Evolutionary conservation across 2,113 vertebrate genomes (phyloP), one percentile per base, ranked within the genome.

Genomic region (Camelus bactrianus): DNA sequence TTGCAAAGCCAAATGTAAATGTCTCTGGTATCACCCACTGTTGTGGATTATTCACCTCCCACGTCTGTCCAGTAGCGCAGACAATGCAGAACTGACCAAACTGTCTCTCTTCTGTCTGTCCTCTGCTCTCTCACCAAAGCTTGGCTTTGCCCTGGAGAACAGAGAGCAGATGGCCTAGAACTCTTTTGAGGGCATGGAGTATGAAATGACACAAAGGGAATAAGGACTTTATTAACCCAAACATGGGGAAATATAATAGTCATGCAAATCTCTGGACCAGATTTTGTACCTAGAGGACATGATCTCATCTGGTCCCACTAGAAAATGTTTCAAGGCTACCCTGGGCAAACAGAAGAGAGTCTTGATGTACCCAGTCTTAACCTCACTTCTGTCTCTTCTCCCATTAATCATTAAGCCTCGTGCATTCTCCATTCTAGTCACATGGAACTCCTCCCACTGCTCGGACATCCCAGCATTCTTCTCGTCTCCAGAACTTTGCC

Each of bases 1-100:
- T 50, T 69, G 89, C 65, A 86, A 92, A 91, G 93, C 93, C 96
- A 90, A 97, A 91, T 80, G 94, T 20, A 87, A 72, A 76, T 30
- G 67, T 73, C 83, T 89, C 69, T 91, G 89, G 77, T 92, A 38
- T 72, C 96, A 67, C 79, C 79, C 79, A 30, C 86, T 26, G 58
- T 54, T 62, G 16, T 16, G 56, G n/a, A 87, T 60, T 54, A 50
- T 14, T 83, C 92, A 42, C 83, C 38, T 91, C 92, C 92, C 91
- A 89, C 1, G 2, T 35, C 89, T 28, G 38, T 65, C 26, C 62
- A 58, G 54, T 2, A 35, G 24, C 46, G n/a, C 14, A 67, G 93
- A 87, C 38, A 56, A 64, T 35, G 48, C 67, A 76, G 67, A 70
- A 65, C n/a, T 70, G 96, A 91, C 77, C 77, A 28, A 28, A 82